Evolutionary conservation across 2,888 invertebrate genomes (phyloP).

Genomic region (Sesamia inferens): DNA sequence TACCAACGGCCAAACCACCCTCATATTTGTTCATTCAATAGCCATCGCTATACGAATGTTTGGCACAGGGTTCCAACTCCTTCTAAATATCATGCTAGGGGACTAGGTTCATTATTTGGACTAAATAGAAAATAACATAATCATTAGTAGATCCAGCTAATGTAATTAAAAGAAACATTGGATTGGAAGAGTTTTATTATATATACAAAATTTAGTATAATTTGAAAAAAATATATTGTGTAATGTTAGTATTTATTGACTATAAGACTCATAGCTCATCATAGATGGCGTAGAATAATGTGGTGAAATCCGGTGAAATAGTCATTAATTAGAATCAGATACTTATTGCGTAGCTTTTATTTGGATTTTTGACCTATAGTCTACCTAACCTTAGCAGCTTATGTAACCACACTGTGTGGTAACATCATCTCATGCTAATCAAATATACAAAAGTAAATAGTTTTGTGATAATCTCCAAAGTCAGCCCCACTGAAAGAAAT

Average conservation of each 20-base stretch:
- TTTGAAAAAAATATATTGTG: neutral
- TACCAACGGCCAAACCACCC: neutral
- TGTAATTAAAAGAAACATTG: neutral
- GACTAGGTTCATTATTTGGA: neutral
- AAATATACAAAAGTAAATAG: neutral
- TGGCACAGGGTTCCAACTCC: neutral
- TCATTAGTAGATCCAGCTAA: neutral
- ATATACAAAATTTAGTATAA: neutral
- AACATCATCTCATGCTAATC: conserved; percentile 5
- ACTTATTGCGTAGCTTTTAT: conserved; percentile 43
- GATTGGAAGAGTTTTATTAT: neutral
- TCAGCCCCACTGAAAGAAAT: neutral
- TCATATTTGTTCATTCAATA: neutral
- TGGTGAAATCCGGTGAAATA: conserved; percentile 37
- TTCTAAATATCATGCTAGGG: neutral
- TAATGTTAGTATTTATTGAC: too few relatives aligned
- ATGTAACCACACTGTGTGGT: conserved; percentile 6
- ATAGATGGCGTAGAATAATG: conserved; percentile 5
- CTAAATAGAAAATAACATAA: neutral
- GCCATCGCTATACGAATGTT: neutral
- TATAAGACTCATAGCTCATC: neutral
- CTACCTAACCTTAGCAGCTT: conserved; percentile 11
- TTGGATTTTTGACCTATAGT: conserved; percentile 42
- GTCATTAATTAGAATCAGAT: conserved; percentile 24
- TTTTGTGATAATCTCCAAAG: neutral